Conservation (phyloP, 2,888 invertebrate species). For the Syrphus vitripennis region DNA sequence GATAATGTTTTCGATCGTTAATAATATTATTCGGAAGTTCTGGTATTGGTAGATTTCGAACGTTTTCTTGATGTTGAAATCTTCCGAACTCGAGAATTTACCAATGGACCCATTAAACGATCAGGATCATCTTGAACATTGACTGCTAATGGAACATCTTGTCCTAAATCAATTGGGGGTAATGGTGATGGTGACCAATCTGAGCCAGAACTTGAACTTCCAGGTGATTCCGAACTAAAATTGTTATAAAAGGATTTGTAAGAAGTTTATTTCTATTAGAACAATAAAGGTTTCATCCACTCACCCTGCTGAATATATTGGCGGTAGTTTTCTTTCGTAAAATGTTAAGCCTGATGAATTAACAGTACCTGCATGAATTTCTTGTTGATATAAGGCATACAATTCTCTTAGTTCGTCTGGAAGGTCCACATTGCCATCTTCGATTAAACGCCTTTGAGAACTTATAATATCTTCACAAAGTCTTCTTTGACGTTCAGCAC, state of each 20-base stretch:
- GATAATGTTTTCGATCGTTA: not conserved
- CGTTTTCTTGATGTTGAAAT: constrained; percentile 73
- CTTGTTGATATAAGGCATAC: constrained; percentile 92
- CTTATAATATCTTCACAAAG: constrained; percentile 96
- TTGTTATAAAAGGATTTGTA: not conserved
- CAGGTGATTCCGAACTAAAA: constrained; percentile 79
- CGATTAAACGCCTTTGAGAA: constrained; percentile 91
- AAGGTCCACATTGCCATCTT: constrained; percentile 88
- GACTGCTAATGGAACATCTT: constrained; percentile 32
- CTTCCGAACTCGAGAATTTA: constrained; percentile 78
- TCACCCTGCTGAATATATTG: constrained; percentile 81
- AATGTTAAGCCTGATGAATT: constrained; percentile 76
- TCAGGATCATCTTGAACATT: constrained; percentile 72
- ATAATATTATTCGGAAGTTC: constrained; percentile 64
- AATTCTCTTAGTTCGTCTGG: constrained; percentile 90
- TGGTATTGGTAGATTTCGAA: constrained; percentile 68
- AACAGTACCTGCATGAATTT: constrained; percentile 90
- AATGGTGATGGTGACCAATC: constrained; percentile 81
- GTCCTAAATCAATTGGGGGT: constrained; percentile 75
- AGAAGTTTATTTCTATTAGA: not conserved
- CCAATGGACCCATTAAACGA: constrained; percentile 80
- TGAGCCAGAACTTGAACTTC: constrained; percentile 80
- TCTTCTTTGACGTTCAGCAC: constrained; percentile 91
- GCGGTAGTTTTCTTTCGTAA: constrained; percentile 80
- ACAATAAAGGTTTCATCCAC: not conserved